Evolutionary conservation across 2,797 vertebrate genomes (phyloP).

Genomic region (Cynodonichthys magdalenae): DNA sequence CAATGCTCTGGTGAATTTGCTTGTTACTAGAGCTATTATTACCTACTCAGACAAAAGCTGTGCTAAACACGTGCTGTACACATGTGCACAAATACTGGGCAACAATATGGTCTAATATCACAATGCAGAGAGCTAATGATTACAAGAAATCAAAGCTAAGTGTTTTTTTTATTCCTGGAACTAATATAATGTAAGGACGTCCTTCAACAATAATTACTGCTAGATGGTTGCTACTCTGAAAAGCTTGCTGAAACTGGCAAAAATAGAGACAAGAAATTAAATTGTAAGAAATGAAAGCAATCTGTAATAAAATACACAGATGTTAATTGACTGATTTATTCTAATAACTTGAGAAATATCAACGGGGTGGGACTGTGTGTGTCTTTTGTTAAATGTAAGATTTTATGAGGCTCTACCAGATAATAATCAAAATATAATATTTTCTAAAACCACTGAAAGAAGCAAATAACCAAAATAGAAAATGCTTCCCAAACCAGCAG

Average conservation of each 20-base stretch:
- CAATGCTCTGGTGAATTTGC: conserved; percentile 41
- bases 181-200: conserved; percentile 12
- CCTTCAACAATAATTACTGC: conserved; percentile 21
- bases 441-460: no score
- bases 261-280: no score
- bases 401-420: no score
- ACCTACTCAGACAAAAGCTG: conserved; percentile 25
- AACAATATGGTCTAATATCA: conserved; percentile 9
- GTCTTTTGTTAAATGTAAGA: no score
- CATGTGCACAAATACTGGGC: conserved; percentile 3
- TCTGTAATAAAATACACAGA: no score
- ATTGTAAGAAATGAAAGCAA: no score
- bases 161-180: conserved; percentile 1
- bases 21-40: conserved; percentile 40
- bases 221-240: conserved; percentile 8
- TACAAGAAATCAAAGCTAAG: background rate
- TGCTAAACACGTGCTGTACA: conserved; percentile 10
- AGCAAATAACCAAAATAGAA: no score
- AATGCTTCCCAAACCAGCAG: no score
- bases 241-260: background rate
- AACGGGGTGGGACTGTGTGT: no score
- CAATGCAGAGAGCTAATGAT: background rate
- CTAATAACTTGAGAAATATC: no score
- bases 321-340: no score
- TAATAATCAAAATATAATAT: no score